These are phyloP conservation scores for Cirrhinus mrigala DNA, from an alignment of 2,797 vertebrate species.

Conservation along the genomic window DNA sequence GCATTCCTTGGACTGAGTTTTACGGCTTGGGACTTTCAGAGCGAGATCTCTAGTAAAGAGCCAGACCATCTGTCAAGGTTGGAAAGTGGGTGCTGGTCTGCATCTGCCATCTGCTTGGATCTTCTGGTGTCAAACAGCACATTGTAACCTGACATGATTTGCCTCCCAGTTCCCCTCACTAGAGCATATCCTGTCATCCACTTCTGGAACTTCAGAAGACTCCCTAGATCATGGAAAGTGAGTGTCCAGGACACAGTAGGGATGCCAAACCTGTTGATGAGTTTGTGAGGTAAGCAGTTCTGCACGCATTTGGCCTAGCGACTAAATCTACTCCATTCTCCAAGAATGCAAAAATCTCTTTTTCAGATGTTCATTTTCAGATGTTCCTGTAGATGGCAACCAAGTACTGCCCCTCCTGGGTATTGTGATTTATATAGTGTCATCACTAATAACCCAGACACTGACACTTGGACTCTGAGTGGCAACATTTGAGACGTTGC, in stretches of 20 bases:
- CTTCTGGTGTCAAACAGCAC: constrained; percentile 26
- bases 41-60: constrained; percentile 20
- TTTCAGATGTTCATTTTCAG: neutral
- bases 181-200: constrained; percentile 4
- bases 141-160: constrained; percentile 36
- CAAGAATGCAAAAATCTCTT: neutral
- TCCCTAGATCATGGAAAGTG: neutral
- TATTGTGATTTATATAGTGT: neutral
- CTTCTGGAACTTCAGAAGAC: constrained; percentile 12
- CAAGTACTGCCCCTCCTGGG: neutral
- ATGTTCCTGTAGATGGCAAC: neutral
- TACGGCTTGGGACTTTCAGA: constrained; percentile 16
- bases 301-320: neutral
- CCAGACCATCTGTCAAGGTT: constrained; percentile 42
- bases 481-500: neutral
- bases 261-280: constrained; percentile 12
- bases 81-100: constrained; percentile 30
- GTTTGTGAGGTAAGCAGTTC: neutral
- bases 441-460: neutral
- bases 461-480: neutral
- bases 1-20: constrained; percentile 16
- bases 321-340: neutral
- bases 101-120: constrained; percentile 49
- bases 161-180: constrained; percentile 4
- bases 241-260: neutral